Conservation (phyloP, 2,888 invertebrate genomes). For the Nemurella pictetii region DNA sequence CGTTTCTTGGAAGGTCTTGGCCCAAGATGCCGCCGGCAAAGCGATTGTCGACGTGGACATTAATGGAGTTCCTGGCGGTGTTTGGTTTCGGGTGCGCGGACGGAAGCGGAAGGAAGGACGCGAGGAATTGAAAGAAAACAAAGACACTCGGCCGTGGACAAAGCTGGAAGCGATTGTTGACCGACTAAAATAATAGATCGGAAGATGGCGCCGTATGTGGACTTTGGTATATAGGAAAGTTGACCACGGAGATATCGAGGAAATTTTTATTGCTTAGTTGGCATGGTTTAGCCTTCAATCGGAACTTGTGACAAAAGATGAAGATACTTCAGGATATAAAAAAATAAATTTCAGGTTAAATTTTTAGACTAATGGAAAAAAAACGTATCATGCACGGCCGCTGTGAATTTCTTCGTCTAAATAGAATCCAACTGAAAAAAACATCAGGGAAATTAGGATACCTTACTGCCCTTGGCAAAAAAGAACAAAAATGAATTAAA, state of each 20-base stretch:
- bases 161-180: not conserved
- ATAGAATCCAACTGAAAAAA: no score
- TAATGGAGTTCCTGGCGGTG: not conserved
- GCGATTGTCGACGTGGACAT: not conserved
- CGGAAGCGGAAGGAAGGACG: not conserved
- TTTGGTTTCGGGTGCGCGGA: not conserved
- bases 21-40: not conserved
- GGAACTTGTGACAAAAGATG: no score
- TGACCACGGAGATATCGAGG: not conserved
- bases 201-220: not conserved
- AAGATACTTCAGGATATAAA: no score
- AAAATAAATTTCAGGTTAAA: no score
- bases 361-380: no score
- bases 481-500: no score
- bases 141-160: not conserved
- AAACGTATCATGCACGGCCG: no score
- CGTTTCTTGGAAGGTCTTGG: not conserved
- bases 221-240: not conserved
- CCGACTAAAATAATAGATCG: not conserved
- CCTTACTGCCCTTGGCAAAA: no score
- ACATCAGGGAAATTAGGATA: no score
- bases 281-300: no score
- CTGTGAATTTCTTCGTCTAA: no score
- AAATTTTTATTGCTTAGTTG: no score
- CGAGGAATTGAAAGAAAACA: not conserved